These are phyloP conservation scores for Ataeniobius toweri DNA, from an alignment of 2,797 vertebrate genomes.

Conservation along the genomic window DNA sequence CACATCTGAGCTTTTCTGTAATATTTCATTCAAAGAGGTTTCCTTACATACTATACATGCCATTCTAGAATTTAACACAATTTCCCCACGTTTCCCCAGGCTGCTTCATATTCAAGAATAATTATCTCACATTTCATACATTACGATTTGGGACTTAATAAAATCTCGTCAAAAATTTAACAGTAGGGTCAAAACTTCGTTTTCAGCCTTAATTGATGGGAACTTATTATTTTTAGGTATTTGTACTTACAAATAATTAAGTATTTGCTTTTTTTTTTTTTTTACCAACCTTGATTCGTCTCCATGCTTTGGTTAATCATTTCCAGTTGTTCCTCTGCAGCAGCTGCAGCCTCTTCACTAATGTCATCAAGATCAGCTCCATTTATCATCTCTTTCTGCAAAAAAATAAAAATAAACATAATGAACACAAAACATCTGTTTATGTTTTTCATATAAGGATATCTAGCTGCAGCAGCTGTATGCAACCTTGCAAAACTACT, in stretches of 20 bases:
- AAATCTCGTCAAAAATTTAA: background rate
- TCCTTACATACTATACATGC: background rate
- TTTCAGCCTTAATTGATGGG: background rate
- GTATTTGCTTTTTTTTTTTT: background rate
- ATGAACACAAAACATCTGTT: background rate
- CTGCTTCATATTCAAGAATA: background rate
- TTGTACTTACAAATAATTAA: too few relatives aligned
- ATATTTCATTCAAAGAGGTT: background rate
- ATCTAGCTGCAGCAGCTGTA: background rate
- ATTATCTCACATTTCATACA: background rate
- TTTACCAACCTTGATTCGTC: slow-evolving; percentile 77
- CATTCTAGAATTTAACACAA: background rate
- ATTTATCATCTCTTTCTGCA: slow-evolving; percentile 57
- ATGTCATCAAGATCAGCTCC: slow-evolving; percentile 59
- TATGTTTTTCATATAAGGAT: background rate
- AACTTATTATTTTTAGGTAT: background rate
- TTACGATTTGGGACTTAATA: background rate
- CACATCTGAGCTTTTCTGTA: background rate
- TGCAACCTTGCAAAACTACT: background rate
- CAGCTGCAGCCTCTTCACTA: slow-evolving; percentile 57
- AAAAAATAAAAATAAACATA: slow-evolving; percentile 1
- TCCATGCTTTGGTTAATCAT: slow-evolving; percentile 81
- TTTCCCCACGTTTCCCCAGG: background rate
- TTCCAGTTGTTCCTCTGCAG: slow-evolving; percentile 78
- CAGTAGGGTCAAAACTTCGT: background rate